phyloP scores from a whole-genome alignment of 2,113 vertebrate genomes.

The Dromaius novaehollandiae region DNA sequence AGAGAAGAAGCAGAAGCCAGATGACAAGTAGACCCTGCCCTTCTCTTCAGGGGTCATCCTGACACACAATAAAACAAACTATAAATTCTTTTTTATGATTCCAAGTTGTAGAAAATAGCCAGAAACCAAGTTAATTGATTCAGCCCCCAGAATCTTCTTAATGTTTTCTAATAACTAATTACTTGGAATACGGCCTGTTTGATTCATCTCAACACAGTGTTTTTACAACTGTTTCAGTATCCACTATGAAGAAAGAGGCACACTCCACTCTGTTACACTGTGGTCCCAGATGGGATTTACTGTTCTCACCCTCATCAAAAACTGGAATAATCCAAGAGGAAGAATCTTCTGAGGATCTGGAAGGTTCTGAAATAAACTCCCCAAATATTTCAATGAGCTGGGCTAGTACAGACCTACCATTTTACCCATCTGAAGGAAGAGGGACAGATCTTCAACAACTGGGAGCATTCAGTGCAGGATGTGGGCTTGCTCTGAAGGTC shows the following conservation, averaged over 20 bases:
- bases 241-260: neutral
- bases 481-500: neutral
- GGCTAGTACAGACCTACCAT: neutral
- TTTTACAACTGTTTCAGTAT: neutral
- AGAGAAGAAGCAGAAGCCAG: neutral
- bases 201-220: neutral
- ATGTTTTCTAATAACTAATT: neutral
- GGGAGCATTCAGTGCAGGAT: neutral
- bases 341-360: neutral
- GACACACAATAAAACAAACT: neutral
- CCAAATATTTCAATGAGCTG: neutral
- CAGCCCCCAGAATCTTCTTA: neutral
- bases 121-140: neutral
- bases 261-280: neutral
- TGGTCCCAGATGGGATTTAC: neutral
- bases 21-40: neutral
- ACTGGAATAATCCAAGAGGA: neutral
- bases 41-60: neutral
- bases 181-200: neutral
- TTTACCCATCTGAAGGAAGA: neutral
- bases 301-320: neutral
- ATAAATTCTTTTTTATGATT: neutral
- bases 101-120: neutral
- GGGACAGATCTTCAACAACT: neutral
- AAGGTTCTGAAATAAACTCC: neutral